Conservation (phyloP, 2,797 vertebrate species). For the Gouania willdenowi region DNA sequence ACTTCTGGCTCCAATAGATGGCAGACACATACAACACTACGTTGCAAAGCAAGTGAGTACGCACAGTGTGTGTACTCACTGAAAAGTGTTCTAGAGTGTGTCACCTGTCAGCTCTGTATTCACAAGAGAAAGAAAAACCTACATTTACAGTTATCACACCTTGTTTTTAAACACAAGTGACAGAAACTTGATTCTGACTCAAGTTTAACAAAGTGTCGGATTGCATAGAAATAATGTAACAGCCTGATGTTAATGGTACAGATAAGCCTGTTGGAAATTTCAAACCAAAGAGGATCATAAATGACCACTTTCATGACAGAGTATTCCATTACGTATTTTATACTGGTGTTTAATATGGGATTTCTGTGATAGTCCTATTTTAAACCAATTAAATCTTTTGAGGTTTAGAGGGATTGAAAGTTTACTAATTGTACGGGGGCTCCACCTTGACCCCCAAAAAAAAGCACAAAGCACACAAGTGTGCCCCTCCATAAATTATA, state of each 20-base stretch:
- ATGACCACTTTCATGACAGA: conserved; percentile 11
- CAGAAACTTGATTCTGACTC: conserved; percentile 16
- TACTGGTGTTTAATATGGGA: conserved; percentile 17
- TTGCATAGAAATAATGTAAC: conserved; percentile 24
- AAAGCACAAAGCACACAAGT: conserved; percentile 49
- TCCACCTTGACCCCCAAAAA: conserved; percentile 60
- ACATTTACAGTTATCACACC: too few relatives aligned
- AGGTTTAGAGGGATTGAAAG: conserved; percentile 50
- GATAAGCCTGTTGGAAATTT: conserved; percentile 12
- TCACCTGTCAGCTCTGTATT: too few relatives aligned
- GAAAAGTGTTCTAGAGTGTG: too few relatives aligned
- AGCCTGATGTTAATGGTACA: conserved; percentile 12
- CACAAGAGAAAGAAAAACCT: too few relatives aligned
- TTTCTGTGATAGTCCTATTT: conserved; percentile 17
- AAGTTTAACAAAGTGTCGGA: conserved; percentile 27
- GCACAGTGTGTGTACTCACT: too few relatives aligned
- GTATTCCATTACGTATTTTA: conserved; percentile 23
- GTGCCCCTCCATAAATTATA: conserved; percentile 75
- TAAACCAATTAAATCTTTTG: conserved; percentile 52
- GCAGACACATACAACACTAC: conserved; percentile 74
- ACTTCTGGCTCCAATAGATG: conserved; percentile 77
- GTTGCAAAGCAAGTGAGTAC: conserved; percentile 12
- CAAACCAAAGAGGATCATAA: conserved; percentile 25
- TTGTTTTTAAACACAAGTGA: conserved; percentile 19
- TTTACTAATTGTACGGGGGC: conserved; percentile 36